phyloP scores from a whole-genome alignment of 2,797 vertebrate genomes.

The Okamejei kenojei region DNA sequence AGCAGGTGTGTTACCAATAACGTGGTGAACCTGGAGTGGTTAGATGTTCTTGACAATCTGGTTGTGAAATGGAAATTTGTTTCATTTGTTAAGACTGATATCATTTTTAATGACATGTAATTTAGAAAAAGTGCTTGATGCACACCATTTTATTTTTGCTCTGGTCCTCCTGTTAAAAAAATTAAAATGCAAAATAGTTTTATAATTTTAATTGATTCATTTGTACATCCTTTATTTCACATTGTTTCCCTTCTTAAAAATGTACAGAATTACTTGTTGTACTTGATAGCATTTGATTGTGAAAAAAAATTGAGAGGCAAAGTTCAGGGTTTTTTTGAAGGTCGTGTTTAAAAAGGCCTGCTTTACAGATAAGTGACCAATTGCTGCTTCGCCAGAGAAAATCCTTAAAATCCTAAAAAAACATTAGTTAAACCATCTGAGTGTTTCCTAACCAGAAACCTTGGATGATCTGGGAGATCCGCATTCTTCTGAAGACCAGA shows the following conservation, averaged over 20 bases:
- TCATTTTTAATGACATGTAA: not conserved
- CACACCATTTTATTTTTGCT: not conserved
- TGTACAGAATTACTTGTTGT: not conserved
- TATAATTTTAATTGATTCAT: not conserved
- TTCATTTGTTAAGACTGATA: not conserved
- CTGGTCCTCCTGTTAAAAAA: too few species aligned
- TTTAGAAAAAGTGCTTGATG: not conserved
- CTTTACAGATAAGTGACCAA: not conserved
- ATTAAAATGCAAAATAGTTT: not conserved
- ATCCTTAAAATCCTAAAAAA: not conserved
- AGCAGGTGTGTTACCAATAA: not conserved
- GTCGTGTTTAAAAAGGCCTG: not conserved
- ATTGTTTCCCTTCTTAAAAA: not conserved
- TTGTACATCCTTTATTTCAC: not conserved
- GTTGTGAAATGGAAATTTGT: not conserved
- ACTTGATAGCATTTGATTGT: not conserved
- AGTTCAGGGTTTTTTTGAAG: conserved; percentile 3
- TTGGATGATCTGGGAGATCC: too few species aligned
- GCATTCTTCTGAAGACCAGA: too few species aligned
- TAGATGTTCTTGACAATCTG: conserved; percentile 2
- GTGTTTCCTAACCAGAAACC: too few species aligned
- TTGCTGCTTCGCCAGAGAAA: not conserved
- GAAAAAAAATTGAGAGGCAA: too few species aligned
- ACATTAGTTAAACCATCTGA: too few species aligned
- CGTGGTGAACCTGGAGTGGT: not conserved